Evolutionary conservation across 2,888 invertebrate genomes (phyloP).

Genomic region (Brachypterus glaber): DNA sequence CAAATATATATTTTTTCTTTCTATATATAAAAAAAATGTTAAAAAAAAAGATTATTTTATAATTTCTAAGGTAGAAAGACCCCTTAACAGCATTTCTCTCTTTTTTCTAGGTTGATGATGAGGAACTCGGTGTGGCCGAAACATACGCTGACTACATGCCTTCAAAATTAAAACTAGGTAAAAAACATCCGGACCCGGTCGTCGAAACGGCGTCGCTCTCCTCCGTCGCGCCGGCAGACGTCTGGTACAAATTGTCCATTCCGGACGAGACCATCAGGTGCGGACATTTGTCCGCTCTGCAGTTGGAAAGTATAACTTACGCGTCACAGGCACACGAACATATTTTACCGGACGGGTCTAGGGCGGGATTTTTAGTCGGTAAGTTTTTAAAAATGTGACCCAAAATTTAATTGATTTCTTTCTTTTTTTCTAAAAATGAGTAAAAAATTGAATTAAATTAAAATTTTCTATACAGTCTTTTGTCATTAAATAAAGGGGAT

Average conservation of each 20-base stretch:
- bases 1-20: too few relatives aligned
- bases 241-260: constrained; percentile 75
- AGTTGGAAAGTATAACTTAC: constrained; percentile 95
- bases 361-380: constrained; percentile 95
- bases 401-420: not conserved
- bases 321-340: constrained; percentile 94
- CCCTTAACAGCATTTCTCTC: too few relatives aligned
- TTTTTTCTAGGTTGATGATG: constrained; percentile 85
- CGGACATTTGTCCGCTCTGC: constrained; percentile 87
- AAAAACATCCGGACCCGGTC: constrained; percentile 96
- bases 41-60: too few relatives aligned
- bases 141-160: constrained; percentile 99
- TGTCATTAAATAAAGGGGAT: too few relatives aligned
- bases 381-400: constrained; percentile 8
- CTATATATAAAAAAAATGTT: too few relatives aligned
- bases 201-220: constrained; percentile 97
- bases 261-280: constrained; percentile 76
- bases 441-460: too few relatives aligned
- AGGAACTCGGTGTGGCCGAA: constrained; percentile 96
- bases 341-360: constrained; percentile 73
- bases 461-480: too few relatives aligned
- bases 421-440: constrained; percentile 4
- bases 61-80: too few relatives aligned
- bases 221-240: constrained; percentile 89
- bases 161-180: constrained; percentile 85